phyloP scores from a whole-genome alignment of 53 echinoderm and acorn worm genomes.

The Mesocentrotus franciscanus region DNA sequence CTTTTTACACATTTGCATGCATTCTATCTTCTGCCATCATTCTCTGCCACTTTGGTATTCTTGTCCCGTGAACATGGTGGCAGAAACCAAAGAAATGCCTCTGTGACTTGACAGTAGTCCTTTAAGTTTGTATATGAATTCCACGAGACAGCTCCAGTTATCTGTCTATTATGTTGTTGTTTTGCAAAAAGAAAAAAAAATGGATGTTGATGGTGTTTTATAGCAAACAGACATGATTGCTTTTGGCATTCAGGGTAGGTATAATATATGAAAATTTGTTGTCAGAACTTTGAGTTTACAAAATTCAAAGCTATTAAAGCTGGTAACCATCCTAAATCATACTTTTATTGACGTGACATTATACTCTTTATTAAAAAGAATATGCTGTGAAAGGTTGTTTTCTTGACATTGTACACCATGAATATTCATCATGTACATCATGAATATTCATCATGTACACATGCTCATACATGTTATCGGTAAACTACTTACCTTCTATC shows the following conservation, averaged over 20 bases:
- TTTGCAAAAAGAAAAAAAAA: not conserved
- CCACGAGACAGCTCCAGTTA: slow-evolving; percentile 11
- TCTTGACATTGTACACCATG: no score
- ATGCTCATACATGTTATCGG: no score
- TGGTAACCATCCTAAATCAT: not conserved
- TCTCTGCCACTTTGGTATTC: slow-evolving; percentile 16
- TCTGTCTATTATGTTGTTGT: not conserved
- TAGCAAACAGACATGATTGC: not conserved
- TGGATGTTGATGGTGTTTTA: not conserved
- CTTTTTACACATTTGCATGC: not conserved
- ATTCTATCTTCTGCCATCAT: not conserved
- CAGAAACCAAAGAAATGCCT: slow-evolving; percentile 29
- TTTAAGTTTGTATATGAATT: slow-evolving; percentile 17
- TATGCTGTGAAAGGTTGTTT: no score
- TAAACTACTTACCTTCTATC: no score
- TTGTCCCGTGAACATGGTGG: not conserved
- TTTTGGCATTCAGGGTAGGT: not conserved
- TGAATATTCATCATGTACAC: no score
- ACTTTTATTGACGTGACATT: not conserved
- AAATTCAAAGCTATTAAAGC: not conserved
- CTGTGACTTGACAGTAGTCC: not conserved
- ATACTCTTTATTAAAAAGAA: no score
- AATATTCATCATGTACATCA: no score
- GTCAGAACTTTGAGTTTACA: no score
- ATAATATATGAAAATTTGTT: not conserved